These are phyloP conservation scores for Intellagama lesueurii DNA, from an alignment of 2,797 vertebrate species.

Conservation along the genomic window DNA sequence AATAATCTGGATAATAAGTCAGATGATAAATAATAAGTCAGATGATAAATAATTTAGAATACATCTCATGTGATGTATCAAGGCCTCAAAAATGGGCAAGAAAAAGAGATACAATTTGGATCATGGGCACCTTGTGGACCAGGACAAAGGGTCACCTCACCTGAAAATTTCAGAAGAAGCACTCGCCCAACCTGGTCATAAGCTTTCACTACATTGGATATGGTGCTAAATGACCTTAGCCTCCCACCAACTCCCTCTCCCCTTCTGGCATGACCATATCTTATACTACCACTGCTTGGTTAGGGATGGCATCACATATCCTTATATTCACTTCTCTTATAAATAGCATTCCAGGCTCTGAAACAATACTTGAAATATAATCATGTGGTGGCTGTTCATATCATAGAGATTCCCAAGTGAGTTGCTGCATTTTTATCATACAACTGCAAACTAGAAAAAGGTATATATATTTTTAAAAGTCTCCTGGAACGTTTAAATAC, in stretches of 20 bases:
- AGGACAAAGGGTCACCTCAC: too few species aligned
- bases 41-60: not conserved
- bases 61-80: not conserved
- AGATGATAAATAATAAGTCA: not conserved
- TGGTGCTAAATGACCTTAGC: not conserved
- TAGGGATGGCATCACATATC: not conserved
- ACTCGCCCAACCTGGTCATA: too few species aligned
- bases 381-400: not conserved
- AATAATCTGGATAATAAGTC: not conserved
- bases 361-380: not conserved
- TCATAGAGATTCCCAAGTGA: not conserved
- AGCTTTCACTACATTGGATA: too few species aligned
- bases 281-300: too few species aligned
- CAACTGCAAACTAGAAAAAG: not conserved
- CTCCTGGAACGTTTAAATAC: too few species aligned
- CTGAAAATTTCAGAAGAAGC: too few species aligned
- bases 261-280: not conserved
- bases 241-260: not conserved
- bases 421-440: not conserved
- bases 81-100: not conserved
- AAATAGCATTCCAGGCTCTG: not conserved
- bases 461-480: too few species aligned
- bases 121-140: too few species aligned
- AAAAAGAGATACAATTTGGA: not conserved
- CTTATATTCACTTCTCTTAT: not conserved